Base-by-base conservation (phyloP, 2,888 invertebrate genomes). In the Lacanobia wlatinum region DNA sequence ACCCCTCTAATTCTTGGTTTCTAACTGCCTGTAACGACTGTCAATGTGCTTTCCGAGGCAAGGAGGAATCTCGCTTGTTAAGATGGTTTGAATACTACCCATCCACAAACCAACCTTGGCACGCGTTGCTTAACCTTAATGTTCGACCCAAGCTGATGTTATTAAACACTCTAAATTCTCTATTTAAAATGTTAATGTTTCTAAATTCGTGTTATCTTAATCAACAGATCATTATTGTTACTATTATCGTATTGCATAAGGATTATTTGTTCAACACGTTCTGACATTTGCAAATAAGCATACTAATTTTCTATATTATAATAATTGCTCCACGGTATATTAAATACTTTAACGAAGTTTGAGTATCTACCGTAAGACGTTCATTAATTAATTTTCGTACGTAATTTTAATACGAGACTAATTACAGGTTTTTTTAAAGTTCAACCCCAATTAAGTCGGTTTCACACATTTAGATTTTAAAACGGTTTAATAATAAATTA, bases 201-300 rank as follows among this genome's bases (percentile, higher is more conserved):
- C 2, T 3, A 28, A 28, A 28, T 28, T 28, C 28, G 28, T 28
- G 28, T 28, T n/a, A 28, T 28, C 28, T 28, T 28, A 28, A 28
- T 28, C 28, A 28, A 28, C 28, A 28, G 28, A 28, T 28, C 28
- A 28, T 28, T 28, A 28, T 28, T n/a, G n/a, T n/a, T 28, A 28
- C 28, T 28, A 28, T 28, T 28, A 28, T 28, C 28, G 28, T 34
- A 34, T 38, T 68, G 14, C 40, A 4, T 18, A 43, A 8, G 14
- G 8, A 59, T 28, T 28, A 23, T 69, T 50, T 14, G 21, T 23
- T 53, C 0, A n/a, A 50, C 52, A 69, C 50, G 46, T 55, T 34
- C 53, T 74, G 55, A 34, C 66, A 74, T 66, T 74, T 66, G 18
- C 18, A 48, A 18, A 40, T 34, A 73, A n/a, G 34, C 43, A 38